Evolutionary conservation across 2,797 vertebrate genomes (phyloP), one percentile per base, ranked within the genome.

Genomic region (Urosaurus nigricauda): DNA sequence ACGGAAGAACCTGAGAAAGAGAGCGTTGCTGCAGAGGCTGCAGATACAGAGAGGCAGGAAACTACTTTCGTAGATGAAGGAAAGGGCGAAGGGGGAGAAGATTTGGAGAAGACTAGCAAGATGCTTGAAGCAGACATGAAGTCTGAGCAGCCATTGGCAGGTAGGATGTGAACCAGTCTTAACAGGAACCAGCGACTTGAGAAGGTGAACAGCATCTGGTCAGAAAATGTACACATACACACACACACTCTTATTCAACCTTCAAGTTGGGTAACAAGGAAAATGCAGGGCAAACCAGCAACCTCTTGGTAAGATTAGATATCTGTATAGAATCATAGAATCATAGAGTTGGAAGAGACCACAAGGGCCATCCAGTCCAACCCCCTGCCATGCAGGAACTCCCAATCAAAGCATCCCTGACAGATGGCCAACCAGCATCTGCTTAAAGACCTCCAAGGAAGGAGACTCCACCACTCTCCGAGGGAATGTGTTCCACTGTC

Each of bases 71-170:
- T 37, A n/a, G 6, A 17, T 0, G 6, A n/a, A 53, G 53, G 78
- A 74, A 90, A 92, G 47, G 11, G 85, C 1, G 47, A 87, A 91
- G 73, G 17, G 14, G 11, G 82, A 43, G 85, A 92, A 77, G 35
- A 83, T 29, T 75, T 86, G 12, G 88, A 77, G 37, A 70, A 83
- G 87, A 60, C 58, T 29, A n/a, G n/a, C 32, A 12, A 58, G n/a
- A 29, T 16, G 0, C 75, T 83, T 32, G 89, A 91, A 91, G 90
- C 47, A 7, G 47, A 51, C 21, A 1, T 87, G 7, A 70, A 84
- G 89, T 29, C 60, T 85, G 86, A 92, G 35, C 91, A 88, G 65
- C 47, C 9, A 24, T 71, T 60, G n/a, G 73, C 86, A 94, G 95
- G 92, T 94, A 91, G 80, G 95, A 43, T 87, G 43, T 86, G 87